A percentile compares a stretch with the other conserved stretches of the same genome.
These are phyloP conservation scores for Rynchops niger DNA, from an alignment of 2,113 vertebrate species.

Conservation along the genomic window DNA sequence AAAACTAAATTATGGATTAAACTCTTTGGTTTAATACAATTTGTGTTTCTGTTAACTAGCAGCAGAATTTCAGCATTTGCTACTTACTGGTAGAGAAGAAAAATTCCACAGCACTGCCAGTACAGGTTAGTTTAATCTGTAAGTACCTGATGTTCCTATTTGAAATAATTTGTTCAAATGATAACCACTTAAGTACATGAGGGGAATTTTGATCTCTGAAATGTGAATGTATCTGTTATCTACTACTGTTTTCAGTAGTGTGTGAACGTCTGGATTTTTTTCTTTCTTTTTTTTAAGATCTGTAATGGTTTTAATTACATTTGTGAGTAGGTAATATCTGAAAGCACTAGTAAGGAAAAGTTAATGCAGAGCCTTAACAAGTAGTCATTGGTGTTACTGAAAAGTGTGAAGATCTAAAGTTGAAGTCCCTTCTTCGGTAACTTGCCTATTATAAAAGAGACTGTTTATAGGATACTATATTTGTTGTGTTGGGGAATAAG, in stretches of 20 bases:
- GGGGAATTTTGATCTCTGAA: slow-evolving; percentile 70
- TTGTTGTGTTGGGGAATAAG: background rate
- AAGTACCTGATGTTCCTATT: slow-evolving; percentile 91
- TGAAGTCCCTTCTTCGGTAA: background rate
- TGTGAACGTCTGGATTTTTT: background rate
- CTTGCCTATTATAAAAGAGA: background rate
- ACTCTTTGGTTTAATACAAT: slow-evolving; percentile 84
- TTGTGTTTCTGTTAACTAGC: slow-evolving; percentile 96
- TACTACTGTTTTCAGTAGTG: slow-evolving; percentile 38
- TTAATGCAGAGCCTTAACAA: background rate
- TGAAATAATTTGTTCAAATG: slow-evolving; percentile 77
- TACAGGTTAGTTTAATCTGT: slow-evolving; percentile 96
- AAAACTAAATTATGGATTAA: slow-evolving; percentile 68
- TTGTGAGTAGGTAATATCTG: background rate
- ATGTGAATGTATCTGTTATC: slow-evolving; percentile 63
- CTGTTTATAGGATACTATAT: background rate
- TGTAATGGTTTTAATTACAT: background rate
- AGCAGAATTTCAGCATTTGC: slow-evolving; percentile 89
- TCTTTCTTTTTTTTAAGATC: background rate
- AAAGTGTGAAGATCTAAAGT: background rate
- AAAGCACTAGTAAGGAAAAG: background rate
- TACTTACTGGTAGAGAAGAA: slow-evolving; percentile 92
- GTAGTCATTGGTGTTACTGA: background rate
- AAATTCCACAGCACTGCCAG: slow-evolving; percentile 90
- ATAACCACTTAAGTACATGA: slow-evolving; percentile 71